A percentile compares a stretch with the other conserved stretches of the same genome.
Conservation (phyloP, 2,797 vertebrate genomes). For the Meriones psammophilus region DNA sequence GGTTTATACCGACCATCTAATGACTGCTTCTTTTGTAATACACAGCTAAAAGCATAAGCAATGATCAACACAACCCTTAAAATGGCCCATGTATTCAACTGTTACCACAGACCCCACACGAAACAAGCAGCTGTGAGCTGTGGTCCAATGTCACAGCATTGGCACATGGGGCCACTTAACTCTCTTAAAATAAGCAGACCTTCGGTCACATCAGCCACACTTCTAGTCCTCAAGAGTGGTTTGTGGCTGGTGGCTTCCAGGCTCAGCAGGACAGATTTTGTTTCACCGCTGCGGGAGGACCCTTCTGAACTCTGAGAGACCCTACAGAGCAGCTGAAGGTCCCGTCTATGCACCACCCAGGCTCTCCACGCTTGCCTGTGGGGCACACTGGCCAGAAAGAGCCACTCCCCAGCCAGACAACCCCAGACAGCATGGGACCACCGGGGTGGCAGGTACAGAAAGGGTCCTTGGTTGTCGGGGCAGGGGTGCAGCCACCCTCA, state of each 20-base stretch:
- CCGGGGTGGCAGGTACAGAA: fast-evolving
- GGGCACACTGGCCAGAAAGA: neutral
- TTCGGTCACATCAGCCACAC: neutral
- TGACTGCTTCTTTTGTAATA: neutral
- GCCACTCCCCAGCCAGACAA: neutral
- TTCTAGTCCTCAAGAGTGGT: neutral
- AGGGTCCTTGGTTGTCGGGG: neutral
- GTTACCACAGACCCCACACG: fast-evolving
- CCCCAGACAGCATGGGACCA: neutral
- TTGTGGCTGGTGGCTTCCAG: fast-evolving
- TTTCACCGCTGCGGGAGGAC: neutral
- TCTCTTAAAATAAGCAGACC: neutral
- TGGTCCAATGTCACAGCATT: fast-evolving
- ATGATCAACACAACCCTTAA: neutral
- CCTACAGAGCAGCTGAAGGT: neutral
- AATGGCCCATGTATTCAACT: neutral
- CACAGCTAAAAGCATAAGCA: neutral
- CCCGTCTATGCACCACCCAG: neutral
- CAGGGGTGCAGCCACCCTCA: conserved; percentile 86
- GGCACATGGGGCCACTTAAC: neutral
- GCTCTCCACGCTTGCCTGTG: fast-evolving
- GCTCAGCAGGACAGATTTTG: neutral
- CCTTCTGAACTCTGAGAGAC: neutral
- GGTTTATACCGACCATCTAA: neutral
- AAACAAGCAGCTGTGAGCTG: neutral